A percentile compares a stretch with the other conserved stretches of the same genome.
Evolutionary conservation across 2,888 invertebrate genomes (phyloP).

Genomic region (Zhuqinia jingwanae): DNA sequence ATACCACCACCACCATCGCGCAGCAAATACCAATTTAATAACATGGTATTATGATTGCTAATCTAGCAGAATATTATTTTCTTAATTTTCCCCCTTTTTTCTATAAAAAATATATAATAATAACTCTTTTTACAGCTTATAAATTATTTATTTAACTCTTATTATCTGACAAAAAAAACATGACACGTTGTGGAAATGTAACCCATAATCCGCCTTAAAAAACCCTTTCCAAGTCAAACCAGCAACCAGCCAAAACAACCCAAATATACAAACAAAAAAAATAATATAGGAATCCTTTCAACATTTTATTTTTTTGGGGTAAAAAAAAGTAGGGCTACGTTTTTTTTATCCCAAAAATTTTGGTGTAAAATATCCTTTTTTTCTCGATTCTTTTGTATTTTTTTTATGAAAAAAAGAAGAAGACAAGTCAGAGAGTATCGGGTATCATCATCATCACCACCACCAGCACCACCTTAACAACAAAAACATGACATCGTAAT

Average conservation of each 20-base stretch:
- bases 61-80: neutral
- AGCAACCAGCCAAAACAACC: too few relatives aligned
- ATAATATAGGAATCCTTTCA: too few relatives aligned
- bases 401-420: neutral
- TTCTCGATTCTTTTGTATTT: neutral
- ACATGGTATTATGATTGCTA: neutral
- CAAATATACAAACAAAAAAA: too few relatives aligned
- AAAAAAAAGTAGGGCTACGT: neutral
- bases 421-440: neutral
- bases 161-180: neutral
- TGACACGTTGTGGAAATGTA: neutral
- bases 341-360: neutral
- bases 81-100: neutral
- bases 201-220: neutral
- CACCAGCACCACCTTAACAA: neutral
- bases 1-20: neutral
- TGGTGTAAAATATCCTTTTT: slow-evolving; percentile 3
- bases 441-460: too few relatives aligned
- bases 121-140: neutral
- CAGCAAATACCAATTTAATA: neutral
- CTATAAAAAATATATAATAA: neutral
- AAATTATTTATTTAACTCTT: too few relatives aligned
- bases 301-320: too few relatives aligned
- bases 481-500: slow-evolving; percentile 43
- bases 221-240: too few relatives aligned